Base-by-base conservation (phyloP, 2,888 invertebrate genomes). In the Ditylenchus weischeri region DNA sequence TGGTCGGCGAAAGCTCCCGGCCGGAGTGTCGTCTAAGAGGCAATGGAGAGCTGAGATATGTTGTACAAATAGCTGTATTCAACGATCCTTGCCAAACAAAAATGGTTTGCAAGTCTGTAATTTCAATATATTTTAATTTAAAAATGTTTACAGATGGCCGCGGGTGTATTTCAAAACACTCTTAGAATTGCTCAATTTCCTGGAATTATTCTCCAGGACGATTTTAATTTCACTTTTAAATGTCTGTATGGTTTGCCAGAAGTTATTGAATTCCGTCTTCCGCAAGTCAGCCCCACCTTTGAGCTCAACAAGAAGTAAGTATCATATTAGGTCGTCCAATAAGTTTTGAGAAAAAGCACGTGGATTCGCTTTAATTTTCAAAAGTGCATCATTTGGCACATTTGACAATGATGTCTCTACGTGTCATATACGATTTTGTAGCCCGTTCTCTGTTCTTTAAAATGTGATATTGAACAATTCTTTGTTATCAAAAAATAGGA, bases 141-240 rank as follows among this genome's bases (percentile, higher is more conserved):
- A 50, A 50, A 50, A n/a, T 50, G n/a, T 50, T 50, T 77, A 64
- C 66, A 77, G 79, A 75, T 75, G 7, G 70, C 76, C 10, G 73
- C 68, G n/a, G 79, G 80, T 35, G 76, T 79, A 8, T 82, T 83
- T 69, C 79, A 82, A 72, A 82, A 82, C 64, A 74, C 79, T 1
- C 73, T 83, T 21, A 64, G 82, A 47, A 79, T 82, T 38, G 81
- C 80, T 10, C 75, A 78, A 60, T 79, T 80, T 66, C 83, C 81
- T 10, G 73, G 74, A 3, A 74, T 82, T 13, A 81, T 82, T 29
- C 70, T 83, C n/a, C 75, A 77, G 54, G 75, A 73, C 18, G 78
- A 78, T 64, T 70, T 72, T 57, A 64, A 71, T 54, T 74, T 78
- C 35, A 74, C 74, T n/a, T 76, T 77, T 47, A 71, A 71, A 43